Evolutionary conservation across 1,140 invertebrate genomes (phyloP).

Genomic region (Tetramorium simillimum): DNA sequence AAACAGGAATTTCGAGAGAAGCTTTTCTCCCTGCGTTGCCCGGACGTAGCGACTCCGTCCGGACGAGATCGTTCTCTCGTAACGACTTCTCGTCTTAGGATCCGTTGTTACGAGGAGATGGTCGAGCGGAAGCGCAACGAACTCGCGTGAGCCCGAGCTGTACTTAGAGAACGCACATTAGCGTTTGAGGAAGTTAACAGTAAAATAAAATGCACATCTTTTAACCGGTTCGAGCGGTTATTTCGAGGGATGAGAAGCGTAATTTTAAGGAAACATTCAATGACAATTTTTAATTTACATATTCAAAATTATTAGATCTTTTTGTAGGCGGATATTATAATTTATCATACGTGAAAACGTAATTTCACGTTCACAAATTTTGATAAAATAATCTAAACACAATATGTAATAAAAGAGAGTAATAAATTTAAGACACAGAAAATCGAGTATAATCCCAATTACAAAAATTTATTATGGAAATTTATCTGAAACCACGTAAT

Average conservation of each 20-base stretch:
- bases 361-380: not conserved
- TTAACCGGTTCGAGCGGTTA: not conserved
- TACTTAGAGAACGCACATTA: slow-evolving; percentile 34
- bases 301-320: not conserved
- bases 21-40: not conserved
- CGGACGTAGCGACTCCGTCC: not conserved
- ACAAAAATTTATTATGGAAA: not conserved
- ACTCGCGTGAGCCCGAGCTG: slow-evolving; percentile 27
- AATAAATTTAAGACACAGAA: not conserved
- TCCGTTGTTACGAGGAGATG: slow-evolving; percentile 3
- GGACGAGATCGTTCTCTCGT: not conserved
- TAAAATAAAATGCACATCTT: slow-evolving; percentile 35
- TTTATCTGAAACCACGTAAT: not conserved
- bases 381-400: not conserved
- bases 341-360: not conserved
- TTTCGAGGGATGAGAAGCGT: not conserved
- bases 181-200: slow-evolving; percentile 50
- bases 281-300: not conserved
- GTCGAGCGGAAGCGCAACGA: slow-evolving; percentile 42
- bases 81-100: not conserved
- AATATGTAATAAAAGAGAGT: not conserved
- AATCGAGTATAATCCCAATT: not conserved
- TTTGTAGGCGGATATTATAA: not conserved
- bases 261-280: not conserved
- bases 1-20: slow-evolving; percentile 11